Base-by-base conservation (phyloP, 2,113 vertebrate species). In the Hyaena hyaena region DNA sequence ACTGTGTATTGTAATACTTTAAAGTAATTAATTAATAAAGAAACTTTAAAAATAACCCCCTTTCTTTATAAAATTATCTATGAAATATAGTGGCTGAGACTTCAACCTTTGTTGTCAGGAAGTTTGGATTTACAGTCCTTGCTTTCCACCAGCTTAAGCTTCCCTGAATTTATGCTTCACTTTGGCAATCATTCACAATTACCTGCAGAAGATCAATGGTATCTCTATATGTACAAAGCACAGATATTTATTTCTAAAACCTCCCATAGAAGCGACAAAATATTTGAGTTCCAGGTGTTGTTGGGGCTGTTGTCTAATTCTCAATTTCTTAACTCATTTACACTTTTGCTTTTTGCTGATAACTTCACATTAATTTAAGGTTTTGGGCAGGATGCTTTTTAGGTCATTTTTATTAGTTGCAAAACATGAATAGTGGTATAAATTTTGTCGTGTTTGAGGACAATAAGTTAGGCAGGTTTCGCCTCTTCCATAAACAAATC, bases 101-200 rank as follows among this genome's bases (percentile, higher is more conserved):
- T 88, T 95, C 93, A 95, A 93, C 97, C 86, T 95, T 93, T 65
- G 77, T 33, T 96, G 95, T 96, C 89, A 88, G 80, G 69, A 97
- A 95, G 83, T 95, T 97, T 16, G 87, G 93, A 96, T 98, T 97
- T 98, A 97, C 8, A 73, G 10, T 79, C 31, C 31, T 81, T 97
- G 80, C 69, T 92, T 93, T 79, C 80, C 26, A 83, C 95, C 45
- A 66, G 95, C 76, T 74, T 63, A 77, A 87, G 65, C 68, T 87
- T 58, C 82, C 26, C 11, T 90, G 93, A 95, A 97, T 98, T 97
- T 97, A 98, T 96, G 96, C 50, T 94, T 97, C 81, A 45, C 95
- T 95, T 86, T 50, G 86, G 89, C 89, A 89, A 92, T 97, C 93
- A 96, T 68, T 98, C 96, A 98, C 91, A 93, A 94, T 97, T 95